Conservation (phyloP, 1,140 invertebrate genomes). For the Cecropterus lyciades region DNA sequence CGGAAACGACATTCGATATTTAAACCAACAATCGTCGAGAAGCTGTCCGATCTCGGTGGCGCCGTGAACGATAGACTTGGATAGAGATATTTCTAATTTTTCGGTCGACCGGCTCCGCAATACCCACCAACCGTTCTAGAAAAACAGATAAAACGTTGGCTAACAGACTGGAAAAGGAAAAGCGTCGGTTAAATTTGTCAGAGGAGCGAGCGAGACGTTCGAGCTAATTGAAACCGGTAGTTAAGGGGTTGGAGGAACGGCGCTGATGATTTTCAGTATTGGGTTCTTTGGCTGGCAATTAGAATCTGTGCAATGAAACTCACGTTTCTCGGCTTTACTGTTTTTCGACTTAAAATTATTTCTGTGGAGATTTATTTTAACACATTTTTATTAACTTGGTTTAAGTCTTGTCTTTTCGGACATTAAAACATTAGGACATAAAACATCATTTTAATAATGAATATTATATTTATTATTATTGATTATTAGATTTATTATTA, state of each 20-base stretch:
- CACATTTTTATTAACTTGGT: too few species aligned
- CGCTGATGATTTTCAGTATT: conserved; percentile 21
- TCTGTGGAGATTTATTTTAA: too few species aligned
- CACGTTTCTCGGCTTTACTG: neutral
- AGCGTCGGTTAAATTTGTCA: conserved; percentile 52
- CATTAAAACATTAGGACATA: too few species aligned
- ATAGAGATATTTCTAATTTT: conserved; percentile 81
- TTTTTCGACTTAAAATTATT: too few species aligned
- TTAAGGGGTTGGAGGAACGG: conserved; percentile 18
- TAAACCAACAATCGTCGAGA: conserved; percentile 34
- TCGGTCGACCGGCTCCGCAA: conserved; percentile 67
- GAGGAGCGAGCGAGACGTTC: conserved; percentile 45
- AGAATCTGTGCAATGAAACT: neutral
- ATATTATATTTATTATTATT: too few species aligned
- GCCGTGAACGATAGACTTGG: conserved; percentile 53
- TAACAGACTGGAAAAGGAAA: conserved; percentile 67
- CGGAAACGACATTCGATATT: conserved; percentile 5
- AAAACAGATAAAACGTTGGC: conserved; percentile 70
- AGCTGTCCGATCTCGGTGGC: conserved; percentile 18
- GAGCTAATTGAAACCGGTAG: conserved; percentile 58
- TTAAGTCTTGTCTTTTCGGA: too few species aligned
- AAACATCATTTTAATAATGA: too few species aligned
- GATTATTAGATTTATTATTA: too few species aligned
- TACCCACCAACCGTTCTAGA: conserved; percentile 56
- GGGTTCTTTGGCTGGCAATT: conserved; percentile 4